Base-by-base conservation (phyloP, 2,888 invertebrate genomes). In the Caenorhabditis virilis region DNA sequence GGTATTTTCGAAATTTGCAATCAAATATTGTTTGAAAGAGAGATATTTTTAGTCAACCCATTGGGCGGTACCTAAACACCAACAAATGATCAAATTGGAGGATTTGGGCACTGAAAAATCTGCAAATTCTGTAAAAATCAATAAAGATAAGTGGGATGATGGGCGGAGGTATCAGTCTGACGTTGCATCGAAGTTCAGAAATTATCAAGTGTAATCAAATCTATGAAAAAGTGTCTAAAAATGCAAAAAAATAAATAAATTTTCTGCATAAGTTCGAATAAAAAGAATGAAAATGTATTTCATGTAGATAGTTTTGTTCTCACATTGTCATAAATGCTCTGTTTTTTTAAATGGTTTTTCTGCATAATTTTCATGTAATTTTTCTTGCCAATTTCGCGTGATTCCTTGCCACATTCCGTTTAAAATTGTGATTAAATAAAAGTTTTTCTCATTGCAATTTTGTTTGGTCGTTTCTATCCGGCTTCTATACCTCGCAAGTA, bases 41-140 rank as follows among this genome's bases (percentile, higher is more conserved):
- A 20, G 18, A 13, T 36, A 22, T 35, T 52, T 45, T 20, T 57
- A 76, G 76, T 74, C 77, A 11, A 60, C 74, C 26, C 77, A 77
- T 36, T 76, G 77, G 76, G 77, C 69, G 3, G 42, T 48, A 18
- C 64, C 65, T 35, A 63, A 62, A 45, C 36, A 55, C 11, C 67
- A 66, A 27, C 65, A 55, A 11, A 59, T 64, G 53, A 64, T 75
- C 18, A 30, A 38, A 41, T 15, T 41, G 4, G 16, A 26, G 11
- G 30, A 43, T 27, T 33, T 47, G 36, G 38, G 35, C 15, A 1
- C 7, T 1, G 45, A 50, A 26, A 50, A 38, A 25, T 18, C n/a
- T 13, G n/a, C n/a, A n/a, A n/a, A n/a, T n/a, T n/a, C n/a, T n/a
- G n/a, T 26, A 16, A 11, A 26, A 48, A 18, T 36, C 30, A 26